Evolutionary conservation across 2,888 invertebrate species (phyloP).

Genomic region (Dichetophora obliterata): DNA sequence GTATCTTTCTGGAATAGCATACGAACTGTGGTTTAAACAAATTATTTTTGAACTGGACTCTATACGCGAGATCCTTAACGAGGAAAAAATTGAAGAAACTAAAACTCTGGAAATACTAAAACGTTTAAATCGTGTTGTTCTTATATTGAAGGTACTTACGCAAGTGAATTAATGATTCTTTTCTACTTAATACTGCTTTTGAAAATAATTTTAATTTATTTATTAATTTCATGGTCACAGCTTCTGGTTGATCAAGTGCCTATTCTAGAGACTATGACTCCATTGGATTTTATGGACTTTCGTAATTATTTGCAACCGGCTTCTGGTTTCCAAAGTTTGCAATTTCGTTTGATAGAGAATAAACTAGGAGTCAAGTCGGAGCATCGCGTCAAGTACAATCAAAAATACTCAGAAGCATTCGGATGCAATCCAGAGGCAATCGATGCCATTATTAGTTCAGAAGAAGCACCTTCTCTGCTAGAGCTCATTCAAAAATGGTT

Average conservation of each 20-base stretch:
- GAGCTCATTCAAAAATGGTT: constrained; percentile 93
- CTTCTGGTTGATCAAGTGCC: constrained; percentile 96
- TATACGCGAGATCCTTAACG: constrained; percentile 83
- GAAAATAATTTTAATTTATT: not conserved
- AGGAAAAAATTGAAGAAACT: constrained; percentile 85
- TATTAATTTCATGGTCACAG: constrained; percentile 70
- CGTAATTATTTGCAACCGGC: constrained; percentile 92
- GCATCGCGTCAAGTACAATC: constrained; percentile 92
- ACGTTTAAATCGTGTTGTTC: constrained; percentile 89
- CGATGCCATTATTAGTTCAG: constrained; percentile 76
- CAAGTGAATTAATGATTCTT: not conserved
- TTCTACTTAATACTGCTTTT: not conserved
- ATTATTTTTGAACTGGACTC: constrained; percentile 97
- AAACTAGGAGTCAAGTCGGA: constrained; percentile 87
- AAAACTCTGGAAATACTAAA: constrained; percentile 94
- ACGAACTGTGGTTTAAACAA: constrained; percentile 99
- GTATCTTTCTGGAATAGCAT: constrained; percentile 75
- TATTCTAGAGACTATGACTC: constrained; percentile 99
- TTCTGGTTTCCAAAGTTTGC: constrained; percentile 97
- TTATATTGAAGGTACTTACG: constrained; percentile 87
- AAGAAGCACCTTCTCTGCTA: constrained; percentile 86
- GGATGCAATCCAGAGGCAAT: constrained; percentile 78
- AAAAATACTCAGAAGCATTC: constrained; percentile 89
- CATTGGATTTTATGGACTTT: constrained; percentile 98
- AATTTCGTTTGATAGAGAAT: constrained; percentile 96